Evolutionary conservation across 2,797 vertebrate genomes (phyloP).

Genomic region (Coreius guichenoti): DNA sequence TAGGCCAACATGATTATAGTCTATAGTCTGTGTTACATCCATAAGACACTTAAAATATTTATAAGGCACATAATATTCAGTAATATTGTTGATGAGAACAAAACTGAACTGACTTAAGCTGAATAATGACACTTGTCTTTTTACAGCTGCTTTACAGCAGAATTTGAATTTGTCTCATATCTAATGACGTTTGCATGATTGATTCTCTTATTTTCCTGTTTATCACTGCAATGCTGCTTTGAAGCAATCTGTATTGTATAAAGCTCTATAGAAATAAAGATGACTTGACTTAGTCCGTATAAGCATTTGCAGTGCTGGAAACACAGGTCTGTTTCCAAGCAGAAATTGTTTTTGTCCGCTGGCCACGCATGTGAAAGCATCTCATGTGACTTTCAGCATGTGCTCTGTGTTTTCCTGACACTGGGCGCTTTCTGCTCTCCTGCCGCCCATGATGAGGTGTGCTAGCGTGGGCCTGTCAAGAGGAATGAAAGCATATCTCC

Average conservation of each 20-base stretch:
- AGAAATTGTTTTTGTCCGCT: not conserved
- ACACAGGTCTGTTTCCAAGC: not conserved
- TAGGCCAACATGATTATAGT: no score
- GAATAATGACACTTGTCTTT: no score
- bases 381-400: slow-evolving; percentile 8
- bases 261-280: not conserved
- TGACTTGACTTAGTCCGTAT: not conserved
- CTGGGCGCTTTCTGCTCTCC: not conserved
- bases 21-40: no score
- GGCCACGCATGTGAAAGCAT: slow-evolving; percentile 8
- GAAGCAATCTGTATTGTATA: not conserved
- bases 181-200: not conserved
- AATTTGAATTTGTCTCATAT: not conserved
- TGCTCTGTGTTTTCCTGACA: slow-evolving; percentile 4
- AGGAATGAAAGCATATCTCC: slow-evolving; percentile 20
- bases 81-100: no score
- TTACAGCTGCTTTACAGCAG: no score
- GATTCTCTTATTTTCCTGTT: not conserved
- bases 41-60: no score
- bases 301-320: not conserved
- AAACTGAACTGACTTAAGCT: no score
- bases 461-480: not conserved
- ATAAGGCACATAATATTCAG: no score
- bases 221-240: not conserved
- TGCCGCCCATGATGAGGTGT: not conserved